A percentile compares a stretch with the other conserved stretches of the same genome.
phyloP scores from a whole-genome alignment of 2,888 invertebrate genomes.

The Micoletzkya japonica region DNA sequence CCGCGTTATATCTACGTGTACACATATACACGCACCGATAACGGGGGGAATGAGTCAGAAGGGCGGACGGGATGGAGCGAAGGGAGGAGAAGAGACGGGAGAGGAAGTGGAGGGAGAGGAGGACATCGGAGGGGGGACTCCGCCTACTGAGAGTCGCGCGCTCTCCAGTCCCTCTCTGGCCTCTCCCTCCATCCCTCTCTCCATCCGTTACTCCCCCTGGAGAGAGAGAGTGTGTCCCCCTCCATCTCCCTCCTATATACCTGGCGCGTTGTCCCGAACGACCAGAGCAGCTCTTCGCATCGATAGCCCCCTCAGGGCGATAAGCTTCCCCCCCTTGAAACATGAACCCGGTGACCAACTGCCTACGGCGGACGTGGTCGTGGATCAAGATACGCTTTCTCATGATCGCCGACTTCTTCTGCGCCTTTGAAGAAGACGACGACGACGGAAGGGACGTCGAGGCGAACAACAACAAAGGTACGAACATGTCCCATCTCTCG shows the following conservation, averaged over 20 bases:
- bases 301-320: not conserved
- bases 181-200: slow-evolving; percentile 4
- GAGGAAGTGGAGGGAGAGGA: not conserved
- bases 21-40: not conserved
- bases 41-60: not conserved
- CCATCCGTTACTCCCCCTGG: not conserved
- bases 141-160: not conserved
- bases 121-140: slow-evolving; percentile 7
- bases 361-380: slow-evolving; percentile 19
- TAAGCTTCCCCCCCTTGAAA: not conserved
- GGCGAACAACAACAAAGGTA: slow-evolving; percentile 25
- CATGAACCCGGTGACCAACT: slow-evolving; percentile 27
- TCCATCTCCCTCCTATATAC: not conserved
- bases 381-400: slow-evolving; percentile 24
- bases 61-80: not conserved
- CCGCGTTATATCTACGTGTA: no score
- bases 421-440: slow-evolving; percentile 5
- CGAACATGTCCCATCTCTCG: not conserved
- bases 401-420: slow-evolving; percentile 12
- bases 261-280: not conserved
- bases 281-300: not conserved
- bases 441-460: slow-evolving; percentile 9
- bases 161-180: not conserved
- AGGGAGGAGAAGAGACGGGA: no score
- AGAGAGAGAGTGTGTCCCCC: not conserved